Evolutionary conservation across 1,140 invertebrate genomes (phyloP).

Genomic region (Mactra quadrangularis): DNA sequence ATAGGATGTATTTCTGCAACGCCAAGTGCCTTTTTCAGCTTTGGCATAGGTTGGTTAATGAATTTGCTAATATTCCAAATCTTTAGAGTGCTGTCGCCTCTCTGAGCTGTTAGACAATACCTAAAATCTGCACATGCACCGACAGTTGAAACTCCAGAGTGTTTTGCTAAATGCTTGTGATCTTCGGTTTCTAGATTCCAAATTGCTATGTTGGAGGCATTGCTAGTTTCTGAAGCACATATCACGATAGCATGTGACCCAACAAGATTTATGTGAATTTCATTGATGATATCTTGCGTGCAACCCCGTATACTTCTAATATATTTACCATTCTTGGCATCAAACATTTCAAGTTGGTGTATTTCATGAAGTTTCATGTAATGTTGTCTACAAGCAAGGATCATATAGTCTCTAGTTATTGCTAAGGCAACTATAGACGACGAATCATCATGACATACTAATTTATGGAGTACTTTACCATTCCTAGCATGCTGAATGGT

Average conservation of each 20-base stretch:
- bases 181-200: slow-evolving; percentile 83
- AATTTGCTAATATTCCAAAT: slow-evolving; percentile 81
- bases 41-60: slow-evolving; percentile 77
- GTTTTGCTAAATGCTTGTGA: slow-evolving; percentile 82
- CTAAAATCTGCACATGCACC: slow-evolving; percentile 77
- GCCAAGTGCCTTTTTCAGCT: slow-evolving; percentile 75
- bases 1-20: slow-evolving; percentile 78
- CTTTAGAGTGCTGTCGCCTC: slow-evolving; percentile 74
- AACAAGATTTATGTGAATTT: slow-evolving; percentile 75
- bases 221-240: slow-evolving; percentile 72
- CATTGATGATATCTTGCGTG: slow-evolving; percentile 73
- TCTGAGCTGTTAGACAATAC: slow-evolving; percentile 77
- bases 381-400: slow-evolving; percentile 77
- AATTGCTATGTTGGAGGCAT: slow-evolving; percentile 79
- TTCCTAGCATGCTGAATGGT: slow-evolving; percentile 74
- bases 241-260: slow-evolving; percentile 79
- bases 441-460: slow-evolving; percentile 77
- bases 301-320: slow-evolving; percentile 80
- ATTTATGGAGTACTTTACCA: slow-evolving; percentile 75
- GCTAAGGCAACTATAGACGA: slow-evolving; percentile 77
- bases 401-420: slow-evolving; percentile 79
- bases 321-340: slow-evolving; percentile 75
- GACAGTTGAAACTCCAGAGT: slow-evolving; percentile 75
- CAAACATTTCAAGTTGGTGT: slow-evolving; percentile 80
- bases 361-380: slow-evolving; percentile 79